Base-by-base conservation (phyloP, 2,113 vertebrate genomes). In the Ceyx melanurus region DNA sequence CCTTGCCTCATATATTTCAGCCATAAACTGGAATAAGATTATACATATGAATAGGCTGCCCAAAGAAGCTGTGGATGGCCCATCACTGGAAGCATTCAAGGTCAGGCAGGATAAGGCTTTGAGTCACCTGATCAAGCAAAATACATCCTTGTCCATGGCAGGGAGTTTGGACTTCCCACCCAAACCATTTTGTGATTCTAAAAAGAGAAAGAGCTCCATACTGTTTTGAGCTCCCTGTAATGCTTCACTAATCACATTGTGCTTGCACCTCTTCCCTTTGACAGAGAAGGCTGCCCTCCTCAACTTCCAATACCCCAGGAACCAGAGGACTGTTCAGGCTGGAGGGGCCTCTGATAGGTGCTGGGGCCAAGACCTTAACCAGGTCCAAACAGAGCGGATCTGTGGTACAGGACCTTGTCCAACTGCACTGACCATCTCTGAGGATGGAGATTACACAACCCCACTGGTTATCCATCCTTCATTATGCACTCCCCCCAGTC, bases 291-390 rank as follows among this genome's bases (percentile, higher is more conserved):
- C 26, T n/a, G 25, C 13, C 35, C 26, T 60, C 40, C 42, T 48
- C 25, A 16, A 9, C 57, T 18, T n/a, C 19, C 4, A 45, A 37
- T 0, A 15, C 18, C 53, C 17, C n/a, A 45, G n/a, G 45, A 46
- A 3, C 46, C 62, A 20, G 0, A 3, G 20, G 12, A 5, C 37
- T 28, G 22, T 3, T 31, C 18, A 23, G 53, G 54, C 28, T 14
- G 15, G 22, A 1, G 0, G 13, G 10, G 15, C 15, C 33, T 48
- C n/a, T 14, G 61, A 21, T 14, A 13, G 7, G 13, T 6, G 9
- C 2, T 18, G 21, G 31, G 25, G 28, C 21, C 50, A 51, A 22
- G 3, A 42, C 57, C 28, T 50, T 21, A 7, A 17, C 7, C 14
- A 23, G 45, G 4, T 6, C 37, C 17, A 17, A 33, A 6, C 20